Conservation (phyloP, 2,888 invertebrate species). For the Eudemis profundana region DNA sequence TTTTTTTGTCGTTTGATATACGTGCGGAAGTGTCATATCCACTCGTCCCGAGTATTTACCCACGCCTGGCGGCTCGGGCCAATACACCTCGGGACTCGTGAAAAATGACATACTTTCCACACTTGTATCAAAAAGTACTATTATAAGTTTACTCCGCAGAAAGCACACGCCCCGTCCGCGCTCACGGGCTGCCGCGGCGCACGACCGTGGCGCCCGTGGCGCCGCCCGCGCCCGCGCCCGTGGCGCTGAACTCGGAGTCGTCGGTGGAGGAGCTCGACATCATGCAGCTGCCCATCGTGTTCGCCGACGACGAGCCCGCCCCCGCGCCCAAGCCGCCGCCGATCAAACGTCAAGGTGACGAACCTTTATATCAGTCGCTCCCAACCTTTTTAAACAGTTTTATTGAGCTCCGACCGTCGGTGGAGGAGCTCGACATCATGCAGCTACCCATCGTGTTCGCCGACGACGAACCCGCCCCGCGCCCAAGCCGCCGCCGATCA, state of each 20-base stretch:
- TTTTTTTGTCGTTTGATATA: too few species aligned
- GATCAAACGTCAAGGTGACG: constrained; percentile 15
- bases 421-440: constrained; percentile 78
- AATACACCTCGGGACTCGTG: too few species aligned
- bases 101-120: too few species aligned
- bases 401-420: too few species aligned
- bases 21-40: too few species aligned
- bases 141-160: constrained; percentile 48
- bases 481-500: constrained; percentile 21
- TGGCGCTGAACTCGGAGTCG: constrained; percentile 25
- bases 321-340: constrained; percentile 38
- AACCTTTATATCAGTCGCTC: too few species aligned
- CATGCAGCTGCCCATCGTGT: constrained; percentile 86
- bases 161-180: constrained; percentile 50
- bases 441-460: constrained; percentile 87
- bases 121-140: too few species aligned
- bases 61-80: too few species aligned
- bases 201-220: constrained; percentile 55
- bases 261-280: constrained; percentile 75
- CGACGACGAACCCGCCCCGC: constrained; percentile 72
- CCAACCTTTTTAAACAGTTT: too few species aligned
- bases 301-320: constrained; percentile 81
- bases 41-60: too few species aligned
- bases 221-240: constrained; percentile 18
- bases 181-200: constrained; percentile 44